A percentile compares a stretch with the other conserved stretches of the same genome.
These are phyloP conservation scores for Lasioglossum morio DNA, from an alignment of 2,888 invertebrate species.

Conservation along the genomic window DNA sequence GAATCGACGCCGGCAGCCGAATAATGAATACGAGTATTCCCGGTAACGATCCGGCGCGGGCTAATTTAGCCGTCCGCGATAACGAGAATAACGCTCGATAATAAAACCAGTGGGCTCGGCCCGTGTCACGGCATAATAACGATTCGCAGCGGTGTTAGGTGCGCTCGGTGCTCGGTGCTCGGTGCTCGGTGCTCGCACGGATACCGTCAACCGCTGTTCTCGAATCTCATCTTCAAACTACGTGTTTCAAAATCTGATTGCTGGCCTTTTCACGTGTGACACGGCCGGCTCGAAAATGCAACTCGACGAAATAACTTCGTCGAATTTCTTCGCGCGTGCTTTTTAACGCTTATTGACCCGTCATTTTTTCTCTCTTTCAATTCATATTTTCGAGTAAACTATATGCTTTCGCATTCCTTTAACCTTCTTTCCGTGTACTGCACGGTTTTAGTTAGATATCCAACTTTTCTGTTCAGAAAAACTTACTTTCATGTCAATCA, in stretches of 20 bases:
- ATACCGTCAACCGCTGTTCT: background rate
- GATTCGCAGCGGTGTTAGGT: background rate
- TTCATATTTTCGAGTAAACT: no score
- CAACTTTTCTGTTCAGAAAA: no score
- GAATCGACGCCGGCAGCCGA: background rate
- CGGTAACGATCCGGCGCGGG: constrained; percentile 29
- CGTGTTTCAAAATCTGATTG: background rate
- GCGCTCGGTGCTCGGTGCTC: no score
- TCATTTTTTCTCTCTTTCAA: no score
- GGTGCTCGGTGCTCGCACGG: background rate
- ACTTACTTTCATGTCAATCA: no score
- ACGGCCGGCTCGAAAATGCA: background rate
- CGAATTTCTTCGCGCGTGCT: no score
- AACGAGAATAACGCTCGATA: constrained; percentile 33
- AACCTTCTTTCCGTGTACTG: no score
- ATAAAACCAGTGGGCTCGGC: constrained; percentile 4
- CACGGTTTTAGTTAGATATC: no score
- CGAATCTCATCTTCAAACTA: background rate
- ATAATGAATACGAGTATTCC: constrained; percentile 2
- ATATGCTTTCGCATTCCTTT: no score
- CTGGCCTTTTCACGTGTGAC: background rate
- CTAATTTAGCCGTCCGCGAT: constrained; percentile 34
- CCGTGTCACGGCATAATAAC: constrained; percentile 43
- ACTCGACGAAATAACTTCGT: no score
- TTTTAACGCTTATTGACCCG: no score